Base-by-base conservation (phyloP, 2,113 vertebrate genomes). In the Nerophis ophidion region DNA sequence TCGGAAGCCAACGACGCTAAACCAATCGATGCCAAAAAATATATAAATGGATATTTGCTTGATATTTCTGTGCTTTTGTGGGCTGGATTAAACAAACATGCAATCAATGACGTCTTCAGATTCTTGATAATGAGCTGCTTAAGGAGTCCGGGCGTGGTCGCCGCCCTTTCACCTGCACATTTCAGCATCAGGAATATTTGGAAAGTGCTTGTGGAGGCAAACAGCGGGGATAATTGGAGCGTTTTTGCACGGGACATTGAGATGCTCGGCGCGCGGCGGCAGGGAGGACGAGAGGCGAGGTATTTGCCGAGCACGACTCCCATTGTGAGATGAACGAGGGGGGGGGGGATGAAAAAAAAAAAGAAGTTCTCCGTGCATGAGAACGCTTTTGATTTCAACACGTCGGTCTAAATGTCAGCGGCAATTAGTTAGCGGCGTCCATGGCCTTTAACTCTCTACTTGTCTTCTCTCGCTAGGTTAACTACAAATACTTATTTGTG, bases 341-440 rank as follows among this genome's bases (percentile, higher is more conserved):
- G 26, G 1, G 49, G 70, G n/a, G n/a, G n/a, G n/a, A n/a, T n/a
- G n/a, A n/a, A n/a, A n/a, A n/a, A n/a, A 83, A 67, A 83, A 75
- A 84, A 87, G 81, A 82, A 74, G 74, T 57, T 80, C 80, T 81
- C 73, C 10, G 73, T 75, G 66, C 69, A 81, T 86, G 71, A 78
- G 75, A 86, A 84, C 62, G 68, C 69, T 82, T 83, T 62, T 68
- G 80, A 81, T 82, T 81, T 76, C 64, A 84, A 88, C 76, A 86
- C 86, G 75, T 72, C 12, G 13, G 64, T 60, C 52, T 58, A 91
- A 91, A 91, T 90, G 90, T 91, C 90, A 91, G 69, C 66, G 70
- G 88, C 89, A 89, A 90, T 91, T 90, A 90, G 86, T 77, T 55
- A 74, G 83, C 76, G 72, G 65, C n/a, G 82, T 89, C 82, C 62